A percentile compares a stretch with the other conserved stretches of the same genome.
Evolutionary conservation across 2,113 vertebrate species (phyloP).

Genomic region (Xyrauchen texanus): DNA sequence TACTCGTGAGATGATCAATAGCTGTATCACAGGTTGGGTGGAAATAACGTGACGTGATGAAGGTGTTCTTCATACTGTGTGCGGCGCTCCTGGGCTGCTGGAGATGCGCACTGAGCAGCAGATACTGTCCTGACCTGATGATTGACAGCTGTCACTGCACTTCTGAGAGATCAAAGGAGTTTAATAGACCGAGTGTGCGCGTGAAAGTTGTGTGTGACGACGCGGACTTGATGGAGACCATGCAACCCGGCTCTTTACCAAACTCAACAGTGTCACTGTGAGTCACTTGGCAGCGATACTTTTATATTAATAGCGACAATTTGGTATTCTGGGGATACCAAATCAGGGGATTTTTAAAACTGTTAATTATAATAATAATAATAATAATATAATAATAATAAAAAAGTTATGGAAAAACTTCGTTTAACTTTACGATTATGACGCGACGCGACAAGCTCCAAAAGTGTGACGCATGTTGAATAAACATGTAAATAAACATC

Average conservation of each 20-base stretch:
- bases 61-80: slow-evolving; percentile 65
- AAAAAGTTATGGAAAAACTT: too few relatives aligned
- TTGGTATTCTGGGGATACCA: too few relatives aligned
- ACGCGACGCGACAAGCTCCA: too few relatives aligned
- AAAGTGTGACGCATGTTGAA: too few relatives aligned
- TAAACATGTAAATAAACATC: too few relatives aligned
- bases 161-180: slow-evolving; percentile 81
- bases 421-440: too few relatives aligned
- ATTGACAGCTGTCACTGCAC: slow-evolving; percentile 86
- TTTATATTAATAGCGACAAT: too few relatives aligned
- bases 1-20: neutral
- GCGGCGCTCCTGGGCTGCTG: slow-evolving; percentile 62
- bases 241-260: slow-evolving; percentile 81
- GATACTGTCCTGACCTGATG: slow-evolving; percentile 84
- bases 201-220: slow-evolving; percentile 83
- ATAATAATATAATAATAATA: too few relatives aligned
- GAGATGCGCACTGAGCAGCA: slow-evolving; percentile 70
- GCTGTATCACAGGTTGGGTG: slow-evolving; percentile 18
- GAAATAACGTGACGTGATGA: slow-evolving; percentile 68
- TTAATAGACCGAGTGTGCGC: slow-evolving; percentile 75
- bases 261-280: slow-evolving; percentile 85
- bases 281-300: slow-evolving; percentile 63
- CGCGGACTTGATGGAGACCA: slow-evolving; percentile 84
- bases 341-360: too few relatives aligned
- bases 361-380: too few relatives aligned